These are phyloP conservation scores for Drosophila busckii DNA, from an alignment of 1,140 invertebrate species.

Conservation along the genomic window DNA sequence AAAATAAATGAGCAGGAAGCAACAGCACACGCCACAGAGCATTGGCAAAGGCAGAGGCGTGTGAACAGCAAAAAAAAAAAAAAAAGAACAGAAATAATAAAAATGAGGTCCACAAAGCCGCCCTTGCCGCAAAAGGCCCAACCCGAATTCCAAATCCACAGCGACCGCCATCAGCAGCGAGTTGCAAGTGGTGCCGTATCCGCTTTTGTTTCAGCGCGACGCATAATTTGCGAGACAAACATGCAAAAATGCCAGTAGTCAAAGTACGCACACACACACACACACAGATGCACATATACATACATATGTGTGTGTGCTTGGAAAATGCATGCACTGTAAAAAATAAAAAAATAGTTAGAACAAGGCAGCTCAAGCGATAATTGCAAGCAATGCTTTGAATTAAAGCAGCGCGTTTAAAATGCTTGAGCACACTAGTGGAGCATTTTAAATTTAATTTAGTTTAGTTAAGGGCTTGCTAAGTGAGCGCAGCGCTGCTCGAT, in stretches of 20 bases:
- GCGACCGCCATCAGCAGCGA: constrained; percentile 35
- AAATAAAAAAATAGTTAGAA: too few relatives aligned
- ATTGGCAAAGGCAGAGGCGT: too few relatives aligned
- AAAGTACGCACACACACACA: constrained; percentile 43
- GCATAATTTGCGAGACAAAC: constrained; percentile 75
- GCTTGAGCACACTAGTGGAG: too few relatives aligned
- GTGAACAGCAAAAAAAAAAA: constrained; percentile 45
- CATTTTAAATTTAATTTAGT: too few relatives aligned
- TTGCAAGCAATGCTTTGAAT: too few relatives aligned
- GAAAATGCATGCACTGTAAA: too few relatives aligned
- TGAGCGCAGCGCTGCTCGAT: too few relatives aligned
- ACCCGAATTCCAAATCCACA: constrained; percentile 33
- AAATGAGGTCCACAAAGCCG: constrained; percentile 31
- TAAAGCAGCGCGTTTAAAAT: too few relatives aligned
- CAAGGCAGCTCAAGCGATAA: too few relatives aligned
- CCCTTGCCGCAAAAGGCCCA: constrained; percentile 1
- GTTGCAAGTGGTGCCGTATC: constrained; percentile 40
- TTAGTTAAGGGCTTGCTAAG: too few relatives aligned
- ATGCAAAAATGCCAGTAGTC: constrained; percentile 73
- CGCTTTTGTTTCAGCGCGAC: constrained; percentile 73
- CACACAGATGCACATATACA: constrained; percentile 1
- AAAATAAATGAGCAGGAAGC: constrained; percentile 73
- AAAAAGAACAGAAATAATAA: not conserved
- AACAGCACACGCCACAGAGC: constrained; percentile 35
- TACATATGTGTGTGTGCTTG: too few relatives aligned